Evolutionary conservation across 2,888 invertebrate genomes (phyloP).

Genomic region (Ectobius pallidus): DNA sequence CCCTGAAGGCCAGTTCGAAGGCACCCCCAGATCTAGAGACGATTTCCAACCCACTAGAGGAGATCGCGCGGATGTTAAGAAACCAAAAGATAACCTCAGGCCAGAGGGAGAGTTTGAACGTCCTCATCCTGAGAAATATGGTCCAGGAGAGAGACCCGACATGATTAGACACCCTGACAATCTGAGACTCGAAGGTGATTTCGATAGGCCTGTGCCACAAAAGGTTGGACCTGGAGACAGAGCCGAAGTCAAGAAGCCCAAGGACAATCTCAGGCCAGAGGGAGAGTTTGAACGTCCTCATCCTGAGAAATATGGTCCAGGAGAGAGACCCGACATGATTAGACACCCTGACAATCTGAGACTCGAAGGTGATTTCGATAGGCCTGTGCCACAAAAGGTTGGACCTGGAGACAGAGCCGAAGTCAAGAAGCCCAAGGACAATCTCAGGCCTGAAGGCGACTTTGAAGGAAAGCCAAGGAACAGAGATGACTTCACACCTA

Average conservation of each 20-base stretch:
- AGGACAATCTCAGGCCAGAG: constrained; percentile 47
- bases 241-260: constrained; percentile 52
- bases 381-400: constrained; percentile 53
- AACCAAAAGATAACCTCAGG: constrained; percentile 57
- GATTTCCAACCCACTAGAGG: constrained; percentile 49
- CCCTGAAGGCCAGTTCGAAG: constrained; percentile 60
- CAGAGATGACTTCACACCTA: constrained; percentile 49
- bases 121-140: constrained; percentile 47
- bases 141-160: constrained; percentile 56
- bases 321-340: constrained; percentile 45
- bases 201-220: constrained; percentile 55
- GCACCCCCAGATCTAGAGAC: constrained; percentile 52
- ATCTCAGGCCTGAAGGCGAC: constrained; percentile 51
- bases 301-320: constrained; percentile 54
- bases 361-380: constrained; percentile 59
- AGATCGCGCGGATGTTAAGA: constrained; percentile 54
- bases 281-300: constrained; percentile 48
- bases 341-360: constrained; percentile 57
- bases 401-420: constrained; percentile 51
- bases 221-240: constrained; percentile 54
- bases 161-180: constrained; percentile 52
- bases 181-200: constrained; percentile 55
- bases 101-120: constrained; percentile 55
- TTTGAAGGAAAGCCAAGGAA: constrained; percentile 48
- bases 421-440: constrained; percentile 52